Percentiles rank a stretch among this genome's conserved stretches.
These are phyloP conservation scores for Pammene fasciana DNA, from an alignment of 2,888 invertebrate species.

Conservation along the genomic window DNA sequence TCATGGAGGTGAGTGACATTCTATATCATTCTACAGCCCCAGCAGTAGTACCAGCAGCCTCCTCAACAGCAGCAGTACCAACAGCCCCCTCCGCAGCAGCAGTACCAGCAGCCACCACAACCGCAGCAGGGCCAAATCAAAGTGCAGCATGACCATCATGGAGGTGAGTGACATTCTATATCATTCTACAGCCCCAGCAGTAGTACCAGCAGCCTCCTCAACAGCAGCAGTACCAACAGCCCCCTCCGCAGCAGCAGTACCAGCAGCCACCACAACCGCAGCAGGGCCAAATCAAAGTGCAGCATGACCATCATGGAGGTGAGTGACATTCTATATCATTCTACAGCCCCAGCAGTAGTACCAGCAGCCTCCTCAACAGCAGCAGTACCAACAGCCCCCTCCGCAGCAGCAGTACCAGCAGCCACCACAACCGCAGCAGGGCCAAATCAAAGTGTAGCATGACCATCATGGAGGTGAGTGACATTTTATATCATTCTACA, in stretches of 20 bases:
- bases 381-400: constrained; percentile 54
- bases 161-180: constrained; percentile 10
- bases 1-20: constrained; percentile 49
- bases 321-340: neutral
- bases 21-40: constrained; percentile 53
- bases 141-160: no score
- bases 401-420: constrained; percentile 53
- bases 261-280: constrained; percentile 58
- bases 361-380: no score
- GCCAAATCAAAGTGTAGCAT: constrained; percentile 54
- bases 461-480: constrained; percentile 51
- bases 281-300: constrained; percentile 53
- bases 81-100: constrained; percentile 43
- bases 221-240: constrained; percentile 53
- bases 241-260: constrained; percentile 56
- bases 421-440: constrained; percentile 59
- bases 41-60: constrained; percentile 53
- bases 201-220: constrained; percentile 48
- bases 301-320: constrained; percentile 56
- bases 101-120: constrained; percentile 37
- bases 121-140: constrained; percentile 43
- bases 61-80: constrained; percentile 40
- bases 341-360: no score
- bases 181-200: constrained; percentile 47
- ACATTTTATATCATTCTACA: constrained; percentile 47